phyloP scores from a whole-genome alignment of 2,797 vertebrate species.

The Chelidonichthys spinosus region DNA sequence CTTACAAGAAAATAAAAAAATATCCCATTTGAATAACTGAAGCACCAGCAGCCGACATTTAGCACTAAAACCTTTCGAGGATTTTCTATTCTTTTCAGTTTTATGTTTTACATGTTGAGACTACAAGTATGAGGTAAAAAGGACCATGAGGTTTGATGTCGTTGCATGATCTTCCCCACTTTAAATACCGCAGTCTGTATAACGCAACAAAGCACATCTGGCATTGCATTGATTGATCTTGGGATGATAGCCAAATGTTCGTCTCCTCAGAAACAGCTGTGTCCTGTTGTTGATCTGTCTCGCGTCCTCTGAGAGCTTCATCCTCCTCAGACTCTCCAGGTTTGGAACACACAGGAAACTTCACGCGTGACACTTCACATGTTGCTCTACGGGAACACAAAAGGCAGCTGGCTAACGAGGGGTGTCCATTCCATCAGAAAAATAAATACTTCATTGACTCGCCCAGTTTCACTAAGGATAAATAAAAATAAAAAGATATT shows the following conservation, averaged over 20 bases:
- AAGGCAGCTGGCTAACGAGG: constrained; percentile 18
- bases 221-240: neutral
- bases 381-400: neutral
- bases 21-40: neutral
- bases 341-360: neutral
- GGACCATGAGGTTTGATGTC: constrained; percentile 23
- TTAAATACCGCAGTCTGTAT: neutral
- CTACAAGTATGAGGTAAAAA: constrained; percentile 16
- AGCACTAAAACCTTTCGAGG: neutral
- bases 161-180: constrained; percentile 32
- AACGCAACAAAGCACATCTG: constrained; percentile 29
- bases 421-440: constrained; percentile 12
- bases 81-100: neutral
- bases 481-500: constrained; percentile 10
- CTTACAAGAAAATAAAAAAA: neutral
- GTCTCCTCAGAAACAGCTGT: constrained; percentile 3
- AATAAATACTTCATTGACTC: constrained; percentile 16
- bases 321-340: constrained; percentile 1
- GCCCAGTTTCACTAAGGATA: neutral
- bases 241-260: neutral
- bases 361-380: neutral
- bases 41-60: neutral
- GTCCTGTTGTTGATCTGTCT: constrained; percentile 23
- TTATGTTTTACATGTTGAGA: neutral
- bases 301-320: constrained; percentile 2